Evolutionary conservation across 2,797 vertebrate genomes (phyloP).

Genomic region (Eupleurogrammus muticus): DNA sequence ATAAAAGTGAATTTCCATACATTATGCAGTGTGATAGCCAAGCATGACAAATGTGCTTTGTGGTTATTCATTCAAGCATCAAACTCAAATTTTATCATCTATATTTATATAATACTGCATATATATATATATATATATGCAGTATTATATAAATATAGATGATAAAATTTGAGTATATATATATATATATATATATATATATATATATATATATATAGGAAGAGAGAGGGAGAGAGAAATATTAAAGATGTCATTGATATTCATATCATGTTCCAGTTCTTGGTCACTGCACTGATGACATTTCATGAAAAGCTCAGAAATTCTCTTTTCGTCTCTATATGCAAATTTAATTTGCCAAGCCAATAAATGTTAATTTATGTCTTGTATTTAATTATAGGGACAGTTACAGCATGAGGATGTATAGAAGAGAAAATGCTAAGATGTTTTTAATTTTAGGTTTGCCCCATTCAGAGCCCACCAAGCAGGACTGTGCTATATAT

Average conservation of each 20-base stretch:
- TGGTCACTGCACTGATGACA: background rate
- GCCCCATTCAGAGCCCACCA: background rate
- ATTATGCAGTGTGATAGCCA: background rate
- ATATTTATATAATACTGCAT: too few species aligned
- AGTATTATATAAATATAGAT: too few species aligned
- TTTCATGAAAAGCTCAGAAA: background rate
- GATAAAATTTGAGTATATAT: too few species aligned
- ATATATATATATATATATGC: too few species aligned
- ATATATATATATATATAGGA: too few species aligned
- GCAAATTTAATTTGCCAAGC: slow-evolving; percentile 3
- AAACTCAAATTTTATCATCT: background rate
- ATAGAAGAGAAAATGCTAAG: background rate
- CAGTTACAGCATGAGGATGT: background rate
- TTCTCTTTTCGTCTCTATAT: background rate
- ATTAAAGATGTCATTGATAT: background rate
- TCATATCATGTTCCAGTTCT: background rate
- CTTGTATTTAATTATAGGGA: slow-evolving; percentile 2
- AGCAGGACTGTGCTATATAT: background rate
- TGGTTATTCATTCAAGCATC: background rate
- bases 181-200: too few species aligned
- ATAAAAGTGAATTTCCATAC: background rate
- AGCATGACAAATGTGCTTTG: background rate
- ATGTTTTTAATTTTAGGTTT: background rate
- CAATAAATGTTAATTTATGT: background rate
- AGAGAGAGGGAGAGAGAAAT: too few species aligned